Conservation (phyloP, 2,797 vertebrate species). For the Poeciliopsis turneri region DNA sequence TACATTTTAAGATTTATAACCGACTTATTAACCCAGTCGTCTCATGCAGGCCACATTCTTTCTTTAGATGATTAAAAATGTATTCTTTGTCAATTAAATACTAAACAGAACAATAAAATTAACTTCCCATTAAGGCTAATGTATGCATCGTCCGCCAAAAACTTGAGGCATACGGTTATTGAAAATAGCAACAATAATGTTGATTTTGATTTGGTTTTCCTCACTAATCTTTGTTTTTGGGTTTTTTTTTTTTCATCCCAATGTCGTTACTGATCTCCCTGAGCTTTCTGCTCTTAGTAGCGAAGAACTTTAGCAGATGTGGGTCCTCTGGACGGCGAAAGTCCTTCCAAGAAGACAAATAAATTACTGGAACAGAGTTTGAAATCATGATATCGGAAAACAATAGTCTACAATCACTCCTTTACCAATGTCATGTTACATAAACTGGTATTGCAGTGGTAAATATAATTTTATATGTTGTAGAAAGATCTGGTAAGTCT, state of each 20-base stretch:
- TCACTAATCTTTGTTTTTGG: neutral
- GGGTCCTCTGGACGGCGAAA: neutral
- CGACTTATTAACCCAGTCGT: neutral
- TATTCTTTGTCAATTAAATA: no score
- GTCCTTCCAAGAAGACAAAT: neutral
- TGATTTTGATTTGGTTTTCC: neutral
- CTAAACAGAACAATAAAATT: slow-evolving; percentile 1
- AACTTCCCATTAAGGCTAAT: slow-evolving; percentile 2
- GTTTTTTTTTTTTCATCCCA: neutral
- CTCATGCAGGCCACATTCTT: neutral
- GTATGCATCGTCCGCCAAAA: neutral
- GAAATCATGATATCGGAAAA: neutral
- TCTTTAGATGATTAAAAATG: neutral
- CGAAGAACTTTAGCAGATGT: neutral
- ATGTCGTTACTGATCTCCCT: neutral
- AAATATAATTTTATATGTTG: neutral
- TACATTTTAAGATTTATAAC: neutral
- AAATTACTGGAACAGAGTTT: neutral
- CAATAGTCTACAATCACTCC: neutral
- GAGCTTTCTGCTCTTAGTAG: neutral
- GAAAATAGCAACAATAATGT: neutral
- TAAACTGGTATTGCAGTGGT: neutral
- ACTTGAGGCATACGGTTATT: neutral
- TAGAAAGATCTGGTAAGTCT: neutral
- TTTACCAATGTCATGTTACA: neutral